Evolutionary conservation across 2,113 vertebrate species (phyloP), one percentile per base, ranked within the genome.

Genomic region (Mustela lutreola): DNA sequence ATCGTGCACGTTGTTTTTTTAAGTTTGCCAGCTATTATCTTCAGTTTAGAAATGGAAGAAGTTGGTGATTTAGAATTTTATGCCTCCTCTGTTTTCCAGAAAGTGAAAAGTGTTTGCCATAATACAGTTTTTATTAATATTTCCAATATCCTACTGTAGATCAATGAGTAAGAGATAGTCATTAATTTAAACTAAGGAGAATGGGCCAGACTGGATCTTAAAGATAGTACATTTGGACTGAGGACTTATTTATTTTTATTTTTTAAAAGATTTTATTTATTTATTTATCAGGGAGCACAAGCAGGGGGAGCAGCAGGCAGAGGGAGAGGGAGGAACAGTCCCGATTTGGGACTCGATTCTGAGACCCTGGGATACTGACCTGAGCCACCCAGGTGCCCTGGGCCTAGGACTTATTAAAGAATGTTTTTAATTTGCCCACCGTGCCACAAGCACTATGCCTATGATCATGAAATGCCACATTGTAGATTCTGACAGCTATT

Each of bases 81-180:
- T 97, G 53, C 31, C 22, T 91, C 31, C 95, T 91, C 19, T 94
- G 24, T 85, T 93, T 93, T n/a, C 45, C 31, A 79, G 36, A 91
- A 84, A 88, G 62, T 83, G 56, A 48, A 89, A 95, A 86, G 31
- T 31, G 65, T 75, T 95, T 58, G 22, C 24, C 19, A 75, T 50
- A 21, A 21, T n/a, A 31, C 48, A 79, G 10, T 39, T 85, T 85
- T 81, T 11, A 16, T 88, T 36, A 80, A 31, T 67, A 48, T 84
- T 96, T 82, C 78, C 24, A 73, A 0, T 91, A 79, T 73, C 7
- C 93, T 94, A 24, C 15, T 89, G 4, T 84, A 90, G 39, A 56
- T 95, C 79, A 93, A 11, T 73, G 22, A 95, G 7, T 33, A 71
- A 76, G 62, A 89, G 31, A 39, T 62, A 56, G 42, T 83, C 83